Evolutionary conservation across 2,888 invertebrate genomes (phyloP), one percentile per base, ranked within the genome.

Genomic region (Phlogophora meticulosa): DNA sequence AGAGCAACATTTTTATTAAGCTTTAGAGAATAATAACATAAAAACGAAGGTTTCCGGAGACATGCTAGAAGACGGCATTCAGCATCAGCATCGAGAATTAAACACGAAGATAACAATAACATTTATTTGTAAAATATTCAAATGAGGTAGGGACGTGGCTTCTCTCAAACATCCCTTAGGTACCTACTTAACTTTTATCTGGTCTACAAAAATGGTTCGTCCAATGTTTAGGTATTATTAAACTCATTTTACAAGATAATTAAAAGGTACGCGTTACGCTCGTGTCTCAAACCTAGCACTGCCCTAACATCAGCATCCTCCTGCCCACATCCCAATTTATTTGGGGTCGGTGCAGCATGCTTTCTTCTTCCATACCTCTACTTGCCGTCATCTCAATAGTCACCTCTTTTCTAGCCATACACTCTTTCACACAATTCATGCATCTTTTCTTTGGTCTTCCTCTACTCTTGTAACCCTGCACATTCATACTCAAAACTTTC

Each of bases 101-200:
- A 71, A 75, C 73, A 81, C 67, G 67, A 62, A 78, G 76, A 83
- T 85, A 85, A 83, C 74, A 81, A 76, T 85, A 85, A 80, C 80
- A 83, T 77, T 85, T 83, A 84, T 82, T 81, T 80, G 73, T 78
- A 70, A 76, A 72, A 71, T 76, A 83, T 85, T 83, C 76, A 78
- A 85, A 85, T 78, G 75, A 81, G 76, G 71, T 48, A 70, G 68
- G 67, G 38, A 70, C 72, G 62, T 53, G 62, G 66, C 58, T 73
- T 59, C 58, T 62, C 52, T 62, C 7, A 57, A 65, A 72, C 67
- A 60, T 60, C 55, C 60, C 48, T 59, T 58, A 59, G 55, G 62
- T 63, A 48, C 53, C 57, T 61, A 72, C 75, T 84, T 67, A 78
- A 76, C 46, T 83, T 84, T 83, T 82, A 81, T 83, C 63, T 69